phyloP scores from a whole-genome alignment of 2,888 invertebrate species.

The Euspilapteryx auroguttella region DNA sequence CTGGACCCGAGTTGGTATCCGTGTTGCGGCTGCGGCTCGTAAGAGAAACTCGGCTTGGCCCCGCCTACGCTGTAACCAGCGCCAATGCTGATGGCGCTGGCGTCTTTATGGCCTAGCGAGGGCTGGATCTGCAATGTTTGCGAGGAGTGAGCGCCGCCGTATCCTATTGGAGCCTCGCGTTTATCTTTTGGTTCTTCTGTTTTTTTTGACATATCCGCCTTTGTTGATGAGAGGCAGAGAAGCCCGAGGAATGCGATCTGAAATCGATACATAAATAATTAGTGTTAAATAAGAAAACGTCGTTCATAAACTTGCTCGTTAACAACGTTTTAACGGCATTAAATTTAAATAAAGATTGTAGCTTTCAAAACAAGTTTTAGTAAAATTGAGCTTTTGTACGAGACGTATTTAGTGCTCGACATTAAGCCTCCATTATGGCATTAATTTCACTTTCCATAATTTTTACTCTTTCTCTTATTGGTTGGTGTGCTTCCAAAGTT shows the following conservation, averaged over 20 bases:
- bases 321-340: too few species aligned
- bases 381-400: too few species aligned
- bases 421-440: constrained; percentile 41
- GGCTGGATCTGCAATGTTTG: constrained; percentile 10
- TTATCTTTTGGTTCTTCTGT: constrained; percentile 39
- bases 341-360: too few species aligned
- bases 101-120: constrained; percentile 30
- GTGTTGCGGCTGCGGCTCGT: constrained; percentile 25
- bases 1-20: not conserved
- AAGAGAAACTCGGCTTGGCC: constrained; percentile 29
- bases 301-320: too few species aligned
- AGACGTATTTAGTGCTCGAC: constrained; percentile 21
- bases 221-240: constrained; percentile 32
- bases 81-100: constrained; percentile 41
- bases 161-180: constrained; percentile 32
- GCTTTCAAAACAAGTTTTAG: constrained; percentile 26
- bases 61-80: constrained; percentile 52
- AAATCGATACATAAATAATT: constrained; percentile 11
- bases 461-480: constrained; percentile 27
- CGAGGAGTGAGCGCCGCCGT: constrained; percentile 16
- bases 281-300: too few species aligned
- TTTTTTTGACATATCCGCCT: constrained; percentile 28
- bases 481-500: constrained; percentile 5
- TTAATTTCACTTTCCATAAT: constrained; percentile 51
- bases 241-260: constrained; percentile 40